phyloP scores from a whole-genome alignment of 2,113 vertebrate genomes.

The Protobothrops flavoviridis region DNA sequence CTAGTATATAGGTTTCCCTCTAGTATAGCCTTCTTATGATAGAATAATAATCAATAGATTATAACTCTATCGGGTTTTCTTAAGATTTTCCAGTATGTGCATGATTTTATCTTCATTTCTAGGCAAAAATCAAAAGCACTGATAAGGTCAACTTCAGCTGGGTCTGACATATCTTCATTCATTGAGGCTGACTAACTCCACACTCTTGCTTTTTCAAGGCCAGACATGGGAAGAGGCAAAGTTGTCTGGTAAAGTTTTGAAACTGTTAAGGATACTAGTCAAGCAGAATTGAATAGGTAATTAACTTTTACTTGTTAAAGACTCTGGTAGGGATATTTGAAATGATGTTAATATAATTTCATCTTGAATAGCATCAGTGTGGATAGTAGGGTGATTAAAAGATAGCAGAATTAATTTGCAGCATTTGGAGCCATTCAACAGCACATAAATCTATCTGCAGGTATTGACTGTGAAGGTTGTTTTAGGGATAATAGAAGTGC shows the following conservation, averaged over 20 bases:
- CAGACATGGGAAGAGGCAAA: neutral
- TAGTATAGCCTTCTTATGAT: neutral
- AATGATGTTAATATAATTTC: neutral
- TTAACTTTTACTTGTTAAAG: neutral
- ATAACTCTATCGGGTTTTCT: neutral
- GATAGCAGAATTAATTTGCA: neutral
- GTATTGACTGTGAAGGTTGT: neutral
- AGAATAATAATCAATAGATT: neutral
- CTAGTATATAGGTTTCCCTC: neutral
- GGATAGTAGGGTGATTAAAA: neutral
- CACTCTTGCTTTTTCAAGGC: neutral
- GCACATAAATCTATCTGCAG: neutral
- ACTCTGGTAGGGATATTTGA: neutral
- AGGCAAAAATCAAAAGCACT: neutral
- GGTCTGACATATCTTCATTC: neutral
- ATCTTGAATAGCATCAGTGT: neutral
- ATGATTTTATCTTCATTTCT: neutral
- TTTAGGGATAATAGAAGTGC: neutral
- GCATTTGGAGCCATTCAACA: neutral
- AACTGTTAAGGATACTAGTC: neutral
- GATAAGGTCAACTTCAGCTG: neutral
- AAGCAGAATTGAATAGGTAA: neutral
- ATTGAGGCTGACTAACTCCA: neutral
- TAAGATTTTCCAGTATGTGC: neutral
- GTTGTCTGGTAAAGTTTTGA: neutral